These are phyloP conservation scores for Vesta saturnalis DNA, from an alignment of 2,888 invertebrate species.

Conservation along the genomic window DNA sequence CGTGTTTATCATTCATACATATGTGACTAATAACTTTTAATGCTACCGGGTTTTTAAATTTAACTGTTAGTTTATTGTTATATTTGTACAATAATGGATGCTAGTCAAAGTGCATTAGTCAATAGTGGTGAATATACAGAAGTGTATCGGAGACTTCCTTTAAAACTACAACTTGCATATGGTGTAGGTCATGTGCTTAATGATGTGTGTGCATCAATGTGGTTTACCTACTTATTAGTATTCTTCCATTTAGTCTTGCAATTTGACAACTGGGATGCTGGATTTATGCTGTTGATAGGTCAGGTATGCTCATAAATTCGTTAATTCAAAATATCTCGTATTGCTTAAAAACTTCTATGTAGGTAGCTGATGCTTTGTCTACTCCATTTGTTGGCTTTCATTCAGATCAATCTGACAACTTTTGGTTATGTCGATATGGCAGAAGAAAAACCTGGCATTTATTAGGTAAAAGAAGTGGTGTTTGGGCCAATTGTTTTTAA, in stretches of 20 bases:
- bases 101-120: slow-evolving; percentile 35
- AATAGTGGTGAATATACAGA: slow-evolving; percentile 63
- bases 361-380: slow-evolving; percentile 84
- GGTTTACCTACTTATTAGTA: slow-evolving; percentile 93
- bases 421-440: slow-evolving; percentile 77
- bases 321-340: neutral
- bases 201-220: slow-evolving; percentile 93
- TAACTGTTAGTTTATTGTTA: neutral
- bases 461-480: slow-evolving; percentile 77
- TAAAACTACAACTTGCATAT: slow-evolving; percentile 67
- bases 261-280: slow-evolving; percentile 69
- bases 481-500: no score
- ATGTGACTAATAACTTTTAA: neutral
- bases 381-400: slow-evolving; percentile 90
- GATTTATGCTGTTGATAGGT: slow-evolving; percentile 80
- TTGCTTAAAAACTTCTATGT: slow-evolving; percentile 63
- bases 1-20: neutral
- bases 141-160: slow-evolving; percentile 61
- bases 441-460: slow-evolving; percentile 91
- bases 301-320: slow-evolving; percentile 68
- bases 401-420: slow-evolving; percentile 78
- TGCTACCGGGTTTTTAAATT: no score
- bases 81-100: slow-evolving; percentile 43
- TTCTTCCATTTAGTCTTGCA: slow-evolving; percentile 75
- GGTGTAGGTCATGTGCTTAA: slow-evolving; percentile 90